Evolutionary conservation across 2,888 invertebrate genomes (phyloP).

Genomic region (Pristionchus exspectatus): DNA sequence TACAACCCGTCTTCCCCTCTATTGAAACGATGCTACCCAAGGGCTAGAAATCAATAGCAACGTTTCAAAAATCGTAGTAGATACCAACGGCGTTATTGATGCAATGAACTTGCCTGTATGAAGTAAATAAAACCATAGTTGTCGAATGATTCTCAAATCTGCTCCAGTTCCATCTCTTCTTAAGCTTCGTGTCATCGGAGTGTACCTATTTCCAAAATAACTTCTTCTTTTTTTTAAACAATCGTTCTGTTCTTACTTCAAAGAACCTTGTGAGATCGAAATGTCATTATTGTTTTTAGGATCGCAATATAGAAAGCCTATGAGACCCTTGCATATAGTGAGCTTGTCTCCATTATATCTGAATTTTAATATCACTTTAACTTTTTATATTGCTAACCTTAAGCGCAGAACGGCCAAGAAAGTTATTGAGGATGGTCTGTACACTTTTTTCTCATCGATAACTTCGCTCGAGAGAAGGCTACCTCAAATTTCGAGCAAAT

Average conservation of each 20-base stretch:
- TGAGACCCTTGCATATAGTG: neutral
- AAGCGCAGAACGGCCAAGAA: conserved; percentile 36
- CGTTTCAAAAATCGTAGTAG: neutral
- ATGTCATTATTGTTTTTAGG: neutral
- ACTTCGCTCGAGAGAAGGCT: neutral
- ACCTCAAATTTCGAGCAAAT: neutral
- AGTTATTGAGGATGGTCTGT: conserved; percentile 27
- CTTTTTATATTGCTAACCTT: conserved; percentile 11
- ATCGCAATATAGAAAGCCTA: neutral
- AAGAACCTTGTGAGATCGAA: neutral
- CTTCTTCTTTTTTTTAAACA: too few species aligned
- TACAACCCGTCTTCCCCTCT: too few species aligned
- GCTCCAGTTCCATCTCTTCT: conserved; percentile 78
- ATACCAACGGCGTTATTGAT: neutral
- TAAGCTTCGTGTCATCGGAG: conserved; percentile 69
- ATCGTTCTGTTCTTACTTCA: neutral
- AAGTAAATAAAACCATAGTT: conserved; percentile 80
- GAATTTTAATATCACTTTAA: neutral
- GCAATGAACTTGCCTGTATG: conserved; percentile 70
- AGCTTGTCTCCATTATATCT: conserved; percentile 40
- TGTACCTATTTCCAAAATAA: conserved; percentile 8
- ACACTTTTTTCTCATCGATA: conserved; percentile 11
- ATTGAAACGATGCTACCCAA: too few species aligned
- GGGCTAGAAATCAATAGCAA: too few species aligned
- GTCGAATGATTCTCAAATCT: conserved; percentile 77